These are phyloP conservation scores for Idaea biselata DNA, from an alignment of 2,888 invertebrate species.

Conservation along the genomic window DNA sequence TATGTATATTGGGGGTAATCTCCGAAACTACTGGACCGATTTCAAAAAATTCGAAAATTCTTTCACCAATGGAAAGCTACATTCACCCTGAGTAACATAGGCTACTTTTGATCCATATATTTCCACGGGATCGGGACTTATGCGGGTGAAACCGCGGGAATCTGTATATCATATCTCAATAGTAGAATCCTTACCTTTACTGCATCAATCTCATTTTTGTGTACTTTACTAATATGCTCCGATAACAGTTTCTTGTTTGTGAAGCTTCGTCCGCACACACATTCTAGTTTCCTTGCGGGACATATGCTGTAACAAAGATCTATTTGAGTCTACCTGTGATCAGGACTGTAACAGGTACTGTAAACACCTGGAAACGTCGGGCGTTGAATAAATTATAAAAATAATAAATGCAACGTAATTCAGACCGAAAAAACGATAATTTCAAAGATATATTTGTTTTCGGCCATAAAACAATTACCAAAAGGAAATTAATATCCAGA, in stretches of 20 bases:
- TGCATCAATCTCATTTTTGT: constrained; percentile 21
- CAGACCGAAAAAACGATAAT: not conserved
- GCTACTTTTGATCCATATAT: no score
- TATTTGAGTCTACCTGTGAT: not conserved
- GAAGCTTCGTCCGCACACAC: constrained; percentile 48
- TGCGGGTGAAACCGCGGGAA: no score
- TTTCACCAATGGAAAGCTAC: no score
- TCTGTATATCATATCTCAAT: constrained; percentile 10
- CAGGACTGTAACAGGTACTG: no score
- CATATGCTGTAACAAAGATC: constrained; percentile 41
- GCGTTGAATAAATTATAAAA: not conserved
- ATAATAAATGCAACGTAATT: not conserved
- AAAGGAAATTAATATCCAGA: no score
- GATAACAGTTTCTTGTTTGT: constrained; percentile 40
- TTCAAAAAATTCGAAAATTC: no score
- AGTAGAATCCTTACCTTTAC: constrained; percentile 17
- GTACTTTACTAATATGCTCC: constrained; percentile 39
- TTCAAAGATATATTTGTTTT: no score
- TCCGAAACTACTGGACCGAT: no score
- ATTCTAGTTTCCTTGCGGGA: constrained; percentile 37
- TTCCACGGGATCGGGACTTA: no score
- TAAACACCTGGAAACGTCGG: not conserved
- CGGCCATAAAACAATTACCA: no score
- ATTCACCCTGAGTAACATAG: no score
- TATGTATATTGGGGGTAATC: no score